Conservation (phyloP, 1,140 invertebrate genomes). For the Penaeus chinensis region DNA sequence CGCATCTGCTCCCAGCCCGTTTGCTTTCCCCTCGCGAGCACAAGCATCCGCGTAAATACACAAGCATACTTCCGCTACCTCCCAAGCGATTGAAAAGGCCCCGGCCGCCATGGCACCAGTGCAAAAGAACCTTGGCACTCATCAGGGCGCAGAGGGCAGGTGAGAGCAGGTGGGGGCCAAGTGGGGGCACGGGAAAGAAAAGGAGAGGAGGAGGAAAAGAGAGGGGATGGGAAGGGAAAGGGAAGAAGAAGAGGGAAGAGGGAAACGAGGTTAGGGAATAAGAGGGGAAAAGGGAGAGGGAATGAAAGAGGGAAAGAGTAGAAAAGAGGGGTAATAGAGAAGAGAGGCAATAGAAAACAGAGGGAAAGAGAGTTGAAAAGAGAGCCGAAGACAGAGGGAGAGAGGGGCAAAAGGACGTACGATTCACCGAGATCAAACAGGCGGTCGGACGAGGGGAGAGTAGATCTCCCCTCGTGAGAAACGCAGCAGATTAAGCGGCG, state of each 20-base stretch:
- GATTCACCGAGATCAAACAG: too few relatives aligned
- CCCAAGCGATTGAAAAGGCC: too few relatives aligned
- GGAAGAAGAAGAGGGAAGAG: background rate
- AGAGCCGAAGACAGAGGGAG: background rate
- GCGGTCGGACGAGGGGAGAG: too few relatives aligned
- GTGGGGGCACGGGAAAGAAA: background rate
- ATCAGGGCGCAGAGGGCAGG: slow-evolving; percentile 21
- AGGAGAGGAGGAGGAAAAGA: background rate
- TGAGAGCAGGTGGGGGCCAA: background rate
- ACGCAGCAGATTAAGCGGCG: too few relatives aligned
- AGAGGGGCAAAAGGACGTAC: too few relatives aligned
- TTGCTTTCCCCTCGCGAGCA: too few relatives aligned
- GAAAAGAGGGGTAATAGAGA: background rate
- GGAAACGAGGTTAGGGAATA: background rate
- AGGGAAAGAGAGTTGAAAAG: background rate
- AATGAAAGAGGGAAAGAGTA: background rate
- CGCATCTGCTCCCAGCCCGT: too few relatives aligned
- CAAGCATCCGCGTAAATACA: too few relatives aligned
- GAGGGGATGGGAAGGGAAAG: background rate
- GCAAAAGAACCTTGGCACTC: slow-evolving; percentile 26
- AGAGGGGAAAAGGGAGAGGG: background rate
- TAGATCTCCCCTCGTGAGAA: too few relatives aligned
- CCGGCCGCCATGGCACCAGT: too few relatives aligned
- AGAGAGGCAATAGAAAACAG: background rate
- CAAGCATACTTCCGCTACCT: too few relatives aligned